Conservation (phyloP, 2,797 vertebrate genomes). For the Takifugu rubripes region DNA sequence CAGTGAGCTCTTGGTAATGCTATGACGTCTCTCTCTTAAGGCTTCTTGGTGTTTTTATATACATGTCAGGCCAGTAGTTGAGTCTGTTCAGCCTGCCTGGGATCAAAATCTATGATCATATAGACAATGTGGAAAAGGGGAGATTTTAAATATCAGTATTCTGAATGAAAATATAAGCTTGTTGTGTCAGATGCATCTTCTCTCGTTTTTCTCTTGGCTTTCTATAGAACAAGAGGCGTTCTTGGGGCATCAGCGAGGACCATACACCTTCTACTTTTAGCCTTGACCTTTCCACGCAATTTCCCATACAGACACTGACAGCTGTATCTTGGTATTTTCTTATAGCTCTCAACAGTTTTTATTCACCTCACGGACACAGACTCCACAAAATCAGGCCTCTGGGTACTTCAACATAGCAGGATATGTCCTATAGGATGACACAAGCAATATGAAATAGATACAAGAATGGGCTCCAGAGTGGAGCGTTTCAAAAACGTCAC, state of each 20-base stretch:
- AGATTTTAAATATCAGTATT: too few relatives aligned
- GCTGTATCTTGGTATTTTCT: not conserved
- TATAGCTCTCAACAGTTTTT: not conserved
- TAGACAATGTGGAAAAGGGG: too few relatives aligned
- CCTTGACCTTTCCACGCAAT: not conserved
- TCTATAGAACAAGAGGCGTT: conserved; percentile 4
- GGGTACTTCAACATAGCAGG: too few relatives aligned
- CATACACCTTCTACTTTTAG: conserved; percentile 17
- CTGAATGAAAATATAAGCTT: too few relatives aligned
- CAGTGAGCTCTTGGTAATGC: conserved; percentile 30
- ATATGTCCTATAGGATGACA: too few relatives aligned
- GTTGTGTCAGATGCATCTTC: too few relatives aligned
- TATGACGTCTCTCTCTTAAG: conserved; percentile 24
- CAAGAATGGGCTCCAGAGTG: too few relatives aligned
- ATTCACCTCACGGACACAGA: not conserved
- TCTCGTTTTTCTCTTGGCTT: not conserved
- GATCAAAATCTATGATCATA: not conserved
- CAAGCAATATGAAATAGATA: too few relatives aligned
- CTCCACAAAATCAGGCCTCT: too few relatives aligned
- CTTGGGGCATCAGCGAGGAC: conserved; percentile 7
- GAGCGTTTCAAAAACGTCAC: too few relatives aligned
- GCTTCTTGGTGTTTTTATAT: conserved; percentile 10
- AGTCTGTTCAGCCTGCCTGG: not conserved
- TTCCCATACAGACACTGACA: not conserved
- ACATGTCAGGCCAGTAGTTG: not conserved